Conservation (phyloP, 64 coral and sea anemone species). For the Actinia equina region DNA sequence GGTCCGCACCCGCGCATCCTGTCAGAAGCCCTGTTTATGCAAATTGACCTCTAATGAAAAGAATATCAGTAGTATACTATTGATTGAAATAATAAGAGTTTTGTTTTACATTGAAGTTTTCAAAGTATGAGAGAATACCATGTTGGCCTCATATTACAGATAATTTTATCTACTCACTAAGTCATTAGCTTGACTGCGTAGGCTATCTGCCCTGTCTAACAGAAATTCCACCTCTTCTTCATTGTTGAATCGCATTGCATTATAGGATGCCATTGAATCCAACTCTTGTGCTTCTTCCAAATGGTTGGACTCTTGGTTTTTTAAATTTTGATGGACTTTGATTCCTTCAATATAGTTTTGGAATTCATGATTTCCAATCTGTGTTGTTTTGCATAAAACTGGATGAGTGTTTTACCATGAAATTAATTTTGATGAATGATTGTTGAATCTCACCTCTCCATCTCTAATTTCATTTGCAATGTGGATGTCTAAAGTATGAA, state of each 20-base stretch:
- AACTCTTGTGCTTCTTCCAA: constrained; percentile 2
- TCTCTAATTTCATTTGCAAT: too few relatives aligned
- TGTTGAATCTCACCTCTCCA: too few relatives aligned
- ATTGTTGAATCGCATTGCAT: neutral
- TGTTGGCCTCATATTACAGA: neutral
- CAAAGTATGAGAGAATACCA: too few relatives aligned
- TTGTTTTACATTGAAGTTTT: too few relatives aligned
- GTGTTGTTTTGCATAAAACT: neutral
- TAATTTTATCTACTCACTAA: neutral
- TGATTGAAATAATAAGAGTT: too few relatives aligned
- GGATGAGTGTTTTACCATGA: neutral
- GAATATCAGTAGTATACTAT: too few relatives aligned
- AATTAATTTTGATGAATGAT: neutral
- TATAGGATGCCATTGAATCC: constrained; percentile 6
- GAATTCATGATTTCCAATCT: constrained; percentile 8
- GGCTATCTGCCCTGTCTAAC: neutral
- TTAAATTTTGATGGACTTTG: neutral
- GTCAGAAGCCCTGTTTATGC: too few relatives aligned
- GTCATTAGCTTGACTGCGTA: neutral
- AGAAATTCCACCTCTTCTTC: neutral
- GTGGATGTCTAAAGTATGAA: too few relatives aligned
- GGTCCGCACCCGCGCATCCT: too few relatives aligned
- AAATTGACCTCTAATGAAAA: too few relatives aligned
- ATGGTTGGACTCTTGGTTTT: neutral
- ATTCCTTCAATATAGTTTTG: neutral